phyloP scores from a whole-genome alignment of 2,888 invertebrate genomes.

The Drosophila koepferae region DNA sequence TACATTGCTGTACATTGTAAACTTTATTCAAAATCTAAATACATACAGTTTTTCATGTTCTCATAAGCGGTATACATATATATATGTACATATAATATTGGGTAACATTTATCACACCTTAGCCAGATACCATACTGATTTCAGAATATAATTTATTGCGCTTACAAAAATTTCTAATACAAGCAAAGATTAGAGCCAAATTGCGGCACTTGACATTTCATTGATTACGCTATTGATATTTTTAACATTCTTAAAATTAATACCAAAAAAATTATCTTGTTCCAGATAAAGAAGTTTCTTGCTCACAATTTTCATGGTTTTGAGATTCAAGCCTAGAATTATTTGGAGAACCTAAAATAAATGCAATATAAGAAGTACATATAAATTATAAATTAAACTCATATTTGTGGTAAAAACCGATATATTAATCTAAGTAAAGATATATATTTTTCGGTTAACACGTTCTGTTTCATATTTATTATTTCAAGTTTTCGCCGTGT shows the following conservation, averaged over 20 bases:
- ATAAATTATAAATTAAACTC: not conserved
- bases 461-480: too few relatives aligned
- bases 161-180: slow-evolving; percentile 23
- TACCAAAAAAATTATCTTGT: slow-evolving; percentile 47
- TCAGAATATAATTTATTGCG: slow-evolving; percentile 30
- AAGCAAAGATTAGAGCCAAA: slow-evolving; percentile 6
- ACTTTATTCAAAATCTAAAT: slow-evolving; percentile 16
- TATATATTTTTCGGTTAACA: too few relatives aligned
- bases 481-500: too few relatives aligned
- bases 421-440: too few relatives aligned
- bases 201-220: slow-evolving; percentile 28
- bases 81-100: slow-evolving; percentile 56
- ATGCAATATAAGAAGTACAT: not conserved
- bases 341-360: slow-evolving; percentile 89
- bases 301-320: slow-evolving; percentile 39
- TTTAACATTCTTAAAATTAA: slow-evolving; percentile 27
- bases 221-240: slow-evolving; percentile 6
- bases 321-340: slow-evolving; percentile 91
- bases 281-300: slow-evolving; percentile 56
- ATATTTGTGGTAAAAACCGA: too few relatives aligned
- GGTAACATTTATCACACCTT: slow-evolving; percentile 68
- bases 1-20: slow-evolving; percentile 5
- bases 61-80: slow-evolving; percentile 49
- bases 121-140: slow-evolving; percentile 59
- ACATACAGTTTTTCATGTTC: slow-evolving; percentile 17